These are phyloP conservation scores for Ptilonorhynchus violaceus DNA, from an alignment of 2,113 vertebrate species.

Conservation along the genomic window DNA sequence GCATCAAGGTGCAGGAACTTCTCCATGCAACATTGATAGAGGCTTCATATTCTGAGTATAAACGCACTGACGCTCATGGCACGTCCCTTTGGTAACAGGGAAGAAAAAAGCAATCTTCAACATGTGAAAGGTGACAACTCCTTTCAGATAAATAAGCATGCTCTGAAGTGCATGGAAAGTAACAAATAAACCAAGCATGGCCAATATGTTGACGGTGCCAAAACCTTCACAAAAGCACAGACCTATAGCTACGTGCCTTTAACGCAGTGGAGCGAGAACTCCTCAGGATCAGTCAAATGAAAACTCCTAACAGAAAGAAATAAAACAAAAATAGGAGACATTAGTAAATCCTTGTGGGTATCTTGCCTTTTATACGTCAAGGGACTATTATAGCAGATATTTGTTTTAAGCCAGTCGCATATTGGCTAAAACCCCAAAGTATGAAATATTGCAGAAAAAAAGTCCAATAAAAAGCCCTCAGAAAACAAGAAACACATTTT, in stretches of 20 bases:
- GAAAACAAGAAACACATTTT: slow-evolving; percentile 34
- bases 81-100: fast-evolving
- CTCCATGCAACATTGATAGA: neutral
- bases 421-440: neutral
- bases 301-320: neutral
- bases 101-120: neutral
- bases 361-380: neutral
- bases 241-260: neutral
- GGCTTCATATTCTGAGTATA: neutral
- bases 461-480: neutral
- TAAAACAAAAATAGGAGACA: neutral
- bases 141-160: neutral
- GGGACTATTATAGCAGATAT: neutral
- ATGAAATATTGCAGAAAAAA: slow-evolving; percentile 2
- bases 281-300: neutral
- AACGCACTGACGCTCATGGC: neutral
- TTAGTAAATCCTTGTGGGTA: neutral
- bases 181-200: neutral
- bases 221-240: neutral
- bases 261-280: neutral
- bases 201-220: neutral
- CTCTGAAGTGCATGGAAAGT: neutral
- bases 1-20: neutral
- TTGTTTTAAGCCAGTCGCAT: neutral
- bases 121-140: neutral